Percentiles rank a stretch among this genome's conserved stretches.
phyloP scores from a whole-genome alignment of 2,113 vertebrate species.

The Semnopithecus entellus region DNA sequence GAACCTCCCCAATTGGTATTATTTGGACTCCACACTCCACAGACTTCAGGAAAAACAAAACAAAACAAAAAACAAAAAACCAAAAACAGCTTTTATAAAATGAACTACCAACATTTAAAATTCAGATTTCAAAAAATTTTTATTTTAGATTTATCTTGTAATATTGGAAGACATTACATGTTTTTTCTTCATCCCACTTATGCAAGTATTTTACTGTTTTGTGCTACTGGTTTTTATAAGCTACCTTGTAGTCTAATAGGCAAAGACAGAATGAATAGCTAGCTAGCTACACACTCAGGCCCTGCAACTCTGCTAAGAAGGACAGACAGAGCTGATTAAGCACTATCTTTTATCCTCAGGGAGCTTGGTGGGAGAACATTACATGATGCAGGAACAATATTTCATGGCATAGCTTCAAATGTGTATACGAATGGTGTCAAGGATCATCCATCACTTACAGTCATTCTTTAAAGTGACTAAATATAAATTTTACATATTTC shows the following conservation, averaged over 20 bases:
- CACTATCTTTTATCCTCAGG: background rate
- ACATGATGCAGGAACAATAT: background rate
- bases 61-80: background rate
- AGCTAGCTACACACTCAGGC: background rate
- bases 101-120: slow-evolving; percentile 1
- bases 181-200: background rate
- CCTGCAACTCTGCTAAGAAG: background rate
- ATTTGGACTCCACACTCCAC: background rate
- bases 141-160: slow-evolving; percentile 33
- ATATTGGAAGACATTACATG: background rate
- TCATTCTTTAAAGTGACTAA: background rate
- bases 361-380: background rate
- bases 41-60: background rate
- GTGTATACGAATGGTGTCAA: background rate
- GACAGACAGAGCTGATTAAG: background rate
- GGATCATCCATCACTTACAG: background rate
- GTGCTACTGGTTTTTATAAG: slow-evolving; percentile 23
- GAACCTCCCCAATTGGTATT: background rate
- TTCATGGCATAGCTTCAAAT: background rate
- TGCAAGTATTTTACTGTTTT: background rate
- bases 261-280: background rate
- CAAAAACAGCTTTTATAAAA: background rate
- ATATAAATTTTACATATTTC: background rate
- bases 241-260: background rate
- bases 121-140: background rate